A percentile compares a stretch with the other conserved stretches of the same genome.
These are phyloP conservation scores for Neogale vison DNA, from an alignment of 2,113 vertebrate species.

Conservation along the genomic window DNA sequence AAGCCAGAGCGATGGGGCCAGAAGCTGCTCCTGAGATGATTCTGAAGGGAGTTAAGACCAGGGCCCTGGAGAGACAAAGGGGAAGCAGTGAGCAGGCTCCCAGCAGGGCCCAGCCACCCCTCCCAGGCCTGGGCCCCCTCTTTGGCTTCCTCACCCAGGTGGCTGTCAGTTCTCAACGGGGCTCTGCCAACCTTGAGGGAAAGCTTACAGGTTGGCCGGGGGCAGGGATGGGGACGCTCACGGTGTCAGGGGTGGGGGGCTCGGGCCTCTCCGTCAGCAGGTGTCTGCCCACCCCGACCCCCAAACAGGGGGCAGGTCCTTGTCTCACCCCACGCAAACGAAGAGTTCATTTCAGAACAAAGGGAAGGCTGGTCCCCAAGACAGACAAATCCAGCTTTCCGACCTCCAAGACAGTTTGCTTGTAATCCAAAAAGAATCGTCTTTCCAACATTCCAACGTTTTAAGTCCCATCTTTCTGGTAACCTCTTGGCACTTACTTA, in stretches of 20 bases:
- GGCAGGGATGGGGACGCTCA: not conserved
- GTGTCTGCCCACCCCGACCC: rapidly evolving
- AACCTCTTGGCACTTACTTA: not conserved
- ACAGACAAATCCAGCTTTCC: not conserved
- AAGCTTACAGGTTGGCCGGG: not conserved
- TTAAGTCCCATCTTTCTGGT: not conserved
- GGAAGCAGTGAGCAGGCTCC: not conserved
- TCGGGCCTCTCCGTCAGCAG: not conserved
- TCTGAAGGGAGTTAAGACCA: not conserved
- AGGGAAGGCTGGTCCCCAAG: not conserved
- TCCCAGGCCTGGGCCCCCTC: not conserved
- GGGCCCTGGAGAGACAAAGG: not conserved
- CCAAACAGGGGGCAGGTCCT: not conserved
- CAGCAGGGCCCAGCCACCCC: not conserved
- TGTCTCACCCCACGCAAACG: not conserved
- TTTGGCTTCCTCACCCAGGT: not conserved
- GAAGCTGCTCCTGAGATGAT: not conserved
- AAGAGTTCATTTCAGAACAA: not conserved
- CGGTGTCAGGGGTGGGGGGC: not conserved
- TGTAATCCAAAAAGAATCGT: not conserved
- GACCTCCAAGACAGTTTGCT: not conserved
- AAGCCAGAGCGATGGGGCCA: not conserved
- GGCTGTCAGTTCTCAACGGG: not conserved
- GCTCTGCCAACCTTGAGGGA: too few relatives aligned
- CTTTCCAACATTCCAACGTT: not conserved